Evolutionary conservation across 2,113 vertebrate genomes (phyloP).

Genomic region (Istiophorus platypterus): DNA sequence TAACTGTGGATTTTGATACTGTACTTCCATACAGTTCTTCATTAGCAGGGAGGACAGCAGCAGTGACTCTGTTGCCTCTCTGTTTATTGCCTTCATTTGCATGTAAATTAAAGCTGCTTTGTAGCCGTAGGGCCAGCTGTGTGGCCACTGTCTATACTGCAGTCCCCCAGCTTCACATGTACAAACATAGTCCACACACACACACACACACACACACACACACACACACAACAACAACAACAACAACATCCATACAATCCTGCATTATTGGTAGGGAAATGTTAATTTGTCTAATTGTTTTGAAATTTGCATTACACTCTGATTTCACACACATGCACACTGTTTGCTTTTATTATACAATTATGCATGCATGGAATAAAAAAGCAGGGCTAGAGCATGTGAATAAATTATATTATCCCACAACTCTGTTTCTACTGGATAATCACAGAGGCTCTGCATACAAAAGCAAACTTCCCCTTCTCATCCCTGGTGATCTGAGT

Average conservation of each 20-base stretch:
- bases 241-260: conserved; percentile 68
- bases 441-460: not conserved
- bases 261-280: conserved; percentile 86
- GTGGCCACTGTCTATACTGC: conserved; percentile 79
- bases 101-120: conserved; percentile 94
- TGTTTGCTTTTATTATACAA: conserved; percentile 37
- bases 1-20: not conserved
- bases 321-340: conserved; percentile 36
- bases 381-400: not conserved
- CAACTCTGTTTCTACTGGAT: conserved; percentile 15
- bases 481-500: conserved; percentile 20
- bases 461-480: not conserved
- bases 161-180: conserved; percentile 82
- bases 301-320: conserved; percentile 74
- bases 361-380: conserved; percentile 24
- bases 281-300: conserved; percentile 85
- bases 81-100: conserved; percentile 93
- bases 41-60: conserved; percentile 83
- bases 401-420: conserved; percentile 35
- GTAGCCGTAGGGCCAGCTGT: conserved; percentile 87
- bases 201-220: conserved; percentile 74
- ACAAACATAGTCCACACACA: conserved; percentile 6
- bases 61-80: conserved; percentile 86
- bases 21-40: conserved; percentile 50
- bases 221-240: conserved; percentile 70